Conservation (phyloP, 2,113 vertebrate species). For the Turnix velox region DNA sequence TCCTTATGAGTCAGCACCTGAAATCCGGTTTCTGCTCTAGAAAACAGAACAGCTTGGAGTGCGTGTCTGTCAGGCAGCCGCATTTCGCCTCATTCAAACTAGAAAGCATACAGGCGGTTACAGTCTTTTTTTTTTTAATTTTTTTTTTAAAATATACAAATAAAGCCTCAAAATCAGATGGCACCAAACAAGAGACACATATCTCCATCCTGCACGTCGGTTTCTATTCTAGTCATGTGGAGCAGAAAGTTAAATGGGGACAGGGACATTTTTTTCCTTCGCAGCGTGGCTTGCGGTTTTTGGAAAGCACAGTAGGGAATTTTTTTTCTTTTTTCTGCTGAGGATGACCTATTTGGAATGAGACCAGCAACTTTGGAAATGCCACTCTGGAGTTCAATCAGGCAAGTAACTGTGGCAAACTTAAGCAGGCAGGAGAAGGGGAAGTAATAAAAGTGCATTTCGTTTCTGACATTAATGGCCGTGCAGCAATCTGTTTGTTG, state of each 20-base stretch:
- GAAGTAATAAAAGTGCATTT: conserved; percentile 37
- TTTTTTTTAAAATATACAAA: too few relatives aligned
- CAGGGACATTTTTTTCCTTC: conserved; percentile 53
- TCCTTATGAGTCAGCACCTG: conserved; percentile 52
- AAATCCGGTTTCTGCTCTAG: conserved; percentile 59
- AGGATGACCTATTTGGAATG: conserved; percentile 80
- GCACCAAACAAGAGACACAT: conserved; percentile 19
- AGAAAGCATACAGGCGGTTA: conserved; percentile 29
- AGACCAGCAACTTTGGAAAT: conserved; percentile 73
- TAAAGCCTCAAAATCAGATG: conserved; percentile 26
- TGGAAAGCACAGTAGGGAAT: conserved; percentile 72
- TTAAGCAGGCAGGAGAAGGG: conserved; percentile 27
- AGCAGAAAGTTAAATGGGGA: conserved; percentile 70
- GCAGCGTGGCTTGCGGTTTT: conserved; percentile 52
- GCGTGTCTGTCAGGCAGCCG: not conserved
- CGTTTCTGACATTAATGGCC: conserved; percentile 20
- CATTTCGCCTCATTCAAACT: conserved; percentile 28
- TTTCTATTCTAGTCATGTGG: conserved; percentile 60
- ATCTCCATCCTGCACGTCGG: not conserved
- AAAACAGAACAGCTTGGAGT: conserved; percentile 47
- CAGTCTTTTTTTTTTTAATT: too few relatives aligned
- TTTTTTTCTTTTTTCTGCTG: conserved; percentile 75
- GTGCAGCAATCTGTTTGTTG: not conserved
- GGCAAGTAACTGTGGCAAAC: conserved; percentile 59
- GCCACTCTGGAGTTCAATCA: conserved; percentile 69